Evolutionary conservation across 2,797 vertebrate genomes (phyloP).

Genomic region (Hapalemur alaotrensis): DNA sequence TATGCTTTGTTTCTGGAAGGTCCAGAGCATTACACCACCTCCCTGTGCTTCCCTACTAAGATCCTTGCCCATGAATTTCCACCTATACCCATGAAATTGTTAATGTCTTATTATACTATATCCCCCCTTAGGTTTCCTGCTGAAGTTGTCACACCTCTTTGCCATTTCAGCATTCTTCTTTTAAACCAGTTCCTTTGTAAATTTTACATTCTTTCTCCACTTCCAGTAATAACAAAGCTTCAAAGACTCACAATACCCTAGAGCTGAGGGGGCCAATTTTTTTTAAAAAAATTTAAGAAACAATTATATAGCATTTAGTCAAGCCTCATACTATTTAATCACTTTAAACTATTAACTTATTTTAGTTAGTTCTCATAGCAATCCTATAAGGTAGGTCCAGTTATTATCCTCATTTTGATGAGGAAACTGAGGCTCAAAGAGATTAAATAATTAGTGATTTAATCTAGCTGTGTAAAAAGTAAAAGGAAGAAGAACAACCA

Average conservation of each 20-base stretch:
- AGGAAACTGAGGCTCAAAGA: background rate
- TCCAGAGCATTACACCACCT: background rate
- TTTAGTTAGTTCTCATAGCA: background rate
- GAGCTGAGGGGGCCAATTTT: background rate
- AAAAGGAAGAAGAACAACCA: background rate
- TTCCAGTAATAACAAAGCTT: constrained; percentile 27
- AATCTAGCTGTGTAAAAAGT: background rate
- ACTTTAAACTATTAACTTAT: constrained; percentile 1
- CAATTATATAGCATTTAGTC: background rate
- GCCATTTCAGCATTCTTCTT: constrained; percentile 35
- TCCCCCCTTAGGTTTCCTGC: background rate
- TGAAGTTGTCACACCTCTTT: constrained; percentile 6
- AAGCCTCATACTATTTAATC: background rate
- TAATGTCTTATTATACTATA: background rate
- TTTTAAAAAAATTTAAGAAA: background rate
- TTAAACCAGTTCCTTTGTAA: constrained; percentile 21
- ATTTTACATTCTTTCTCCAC: constrained; percentile 5
- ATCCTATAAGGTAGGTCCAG: background rate
- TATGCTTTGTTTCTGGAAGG: background rate
- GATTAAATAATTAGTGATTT: background rate
- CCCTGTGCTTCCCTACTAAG: background rate
- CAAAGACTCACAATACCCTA: background rate
- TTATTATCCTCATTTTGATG: background rate
- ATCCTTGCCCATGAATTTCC: background rate
- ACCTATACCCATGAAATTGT: background rate